Base-by-base conservation (phyloP, 2,113 vertebrate species). In the Narcine bancroftii region DNA sequence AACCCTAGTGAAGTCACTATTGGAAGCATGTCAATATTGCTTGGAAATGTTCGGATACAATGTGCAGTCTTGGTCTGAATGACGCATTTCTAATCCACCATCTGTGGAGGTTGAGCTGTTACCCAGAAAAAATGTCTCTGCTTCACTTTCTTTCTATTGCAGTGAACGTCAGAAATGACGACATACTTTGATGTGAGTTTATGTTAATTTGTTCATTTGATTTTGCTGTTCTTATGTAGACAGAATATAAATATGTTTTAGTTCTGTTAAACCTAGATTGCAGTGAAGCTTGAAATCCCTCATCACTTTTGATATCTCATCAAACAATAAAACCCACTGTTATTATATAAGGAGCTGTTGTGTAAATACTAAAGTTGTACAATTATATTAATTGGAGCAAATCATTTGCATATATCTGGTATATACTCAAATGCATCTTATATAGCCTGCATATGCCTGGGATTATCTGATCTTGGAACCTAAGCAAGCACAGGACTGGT, bases 161-260 rank as follows among this genome's bases (percentile, higher is more conserved):
- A 45, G 21, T 47, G 42, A 69, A 91, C 65, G 33, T 91, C 89
- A 91, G 42, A 63, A 91, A 42, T 71, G 63, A 69, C 89, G 71
- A 24, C 66, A 91, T 69, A 91, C 66, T 91, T 91, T 91, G 89
- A 91, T 91, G 89, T 91, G 89, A 91, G 63, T 69, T 69, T 69
- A 91, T 91, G 87, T 39, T 91, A 91, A 91, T 91, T 21, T 69
- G 65, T 91, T 91, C 63, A 66, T 91, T 91, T 91, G 36, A 91
- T 91, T 29, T 91, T 47, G 89, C 26, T 69, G 24, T 89, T 66
- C 56, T 39, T 47, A 42, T 11, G 26, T 42, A 69, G 89, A 69
- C 89, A 91, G 89, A 91, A 91, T 91, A 91, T 91, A 69, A 69
- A 69, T 91, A 47, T 24, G 65, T 26, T 91, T 91, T 47, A 69